Conservation (phyloP, 2,888 invertebrate species). For the Hemicrepidius hirtus region DNA sequence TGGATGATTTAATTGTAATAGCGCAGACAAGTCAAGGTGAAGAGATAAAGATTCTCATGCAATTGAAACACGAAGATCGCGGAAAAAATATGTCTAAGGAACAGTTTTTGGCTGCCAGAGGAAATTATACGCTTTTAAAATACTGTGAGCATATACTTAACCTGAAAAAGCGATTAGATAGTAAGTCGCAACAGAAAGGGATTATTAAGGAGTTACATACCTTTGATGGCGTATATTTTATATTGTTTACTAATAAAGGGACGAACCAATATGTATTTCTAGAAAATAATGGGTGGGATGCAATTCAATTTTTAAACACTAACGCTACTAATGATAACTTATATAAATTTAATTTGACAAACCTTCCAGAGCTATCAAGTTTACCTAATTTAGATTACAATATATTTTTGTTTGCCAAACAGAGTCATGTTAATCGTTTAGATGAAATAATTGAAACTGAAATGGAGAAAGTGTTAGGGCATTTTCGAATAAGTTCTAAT, state of each 20-base stretch:
- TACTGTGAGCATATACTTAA: neutral
- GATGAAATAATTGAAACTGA: neutral
- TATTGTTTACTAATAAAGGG: constrained; percentile 11
- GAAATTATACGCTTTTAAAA: constrained; percentile 16
- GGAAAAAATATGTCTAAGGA: neutral
- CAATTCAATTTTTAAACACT: neutral
- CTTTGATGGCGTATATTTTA: neutral
- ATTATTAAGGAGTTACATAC: neutral
- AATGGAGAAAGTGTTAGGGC: neutral
- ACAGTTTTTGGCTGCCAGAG: neutral
- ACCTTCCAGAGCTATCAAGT: neutral
- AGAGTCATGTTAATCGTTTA: neutral
- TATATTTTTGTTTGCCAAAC: neutral
- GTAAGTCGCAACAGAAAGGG: neutral
- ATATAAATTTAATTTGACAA: neutral
- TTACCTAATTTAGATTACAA: neutral
- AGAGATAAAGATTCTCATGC: neutral
- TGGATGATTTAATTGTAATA: constrained; percentile 26
- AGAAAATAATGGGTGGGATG: neutral
- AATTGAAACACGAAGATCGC: constrained; percentile 15
- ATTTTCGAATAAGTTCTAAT: neutral
- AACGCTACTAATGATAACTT: too few relatives aligned
- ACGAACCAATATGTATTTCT: neutral
- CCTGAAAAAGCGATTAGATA: neutral
- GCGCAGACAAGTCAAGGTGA: neutral